A percentile compares a stretch with the other conserved stretches of the same genome.
phyloP scores from a whole-genome alignment of 2,797 vertebrate species.

The Eurystomus glaucurus region DNA sequence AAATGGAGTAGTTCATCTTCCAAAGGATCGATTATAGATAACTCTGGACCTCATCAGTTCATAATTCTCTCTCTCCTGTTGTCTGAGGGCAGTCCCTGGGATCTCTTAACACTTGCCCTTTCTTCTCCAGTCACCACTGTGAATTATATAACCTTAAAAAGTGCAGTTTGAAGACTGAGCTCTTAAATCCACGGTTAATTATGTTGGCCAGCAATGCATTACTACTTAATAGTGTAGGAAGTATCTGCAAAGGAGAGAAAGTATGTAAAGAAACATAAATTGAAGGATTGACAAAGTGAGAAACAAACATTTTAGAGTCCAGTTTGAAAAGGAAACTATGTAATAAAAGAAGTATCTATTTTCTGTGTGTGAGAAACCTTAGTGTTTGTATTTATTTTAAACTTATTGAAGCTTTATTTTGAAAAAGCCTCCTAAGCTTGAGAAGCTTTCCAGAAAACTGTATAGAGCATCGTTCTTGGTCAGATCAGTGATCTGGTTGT shows the following conservation, averaged over 20 bases:
- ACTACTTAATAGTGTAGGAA: background rate
- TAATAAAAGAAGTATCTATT: background rate
- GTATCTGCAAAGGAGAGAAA: background rate
- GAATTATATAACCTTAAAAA: background rate
- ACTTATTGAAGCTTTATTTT: background rate
- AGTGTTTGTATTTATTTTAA: background rate
- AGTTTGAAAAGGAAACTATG: background rate
- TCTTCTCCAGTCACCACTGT: background rate
- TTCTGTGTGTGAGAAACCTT: background rate
- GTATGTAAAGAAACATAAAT: background rate
- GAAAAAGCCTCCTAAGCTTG: background rate
- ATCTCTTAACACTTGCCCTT: background rate
- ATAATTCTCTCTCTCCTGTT: background rate
- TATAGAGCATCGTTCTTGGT: rapidly evolving
- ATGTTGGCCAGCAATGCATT: background rate
- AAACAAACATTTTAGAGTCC: background rate
- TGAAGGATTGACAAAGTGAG: background rate
- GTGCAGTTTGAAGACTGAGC: background rate
- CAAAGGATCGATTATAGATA: background rate
- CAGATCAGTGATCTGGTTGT: background rate
- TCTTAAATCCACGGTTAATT: background rate
- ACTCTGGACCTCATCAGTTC: background rate
- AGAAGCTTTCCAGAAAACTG: background rate
- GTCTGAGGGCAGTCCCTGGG: background rate
- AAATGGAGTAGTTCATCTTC: background rate